These are phyloP conservation scores for Phalera bucephala DNA, from an alignment of 2,888 invertebrate species.

Conservation along the genomic window DNA sequence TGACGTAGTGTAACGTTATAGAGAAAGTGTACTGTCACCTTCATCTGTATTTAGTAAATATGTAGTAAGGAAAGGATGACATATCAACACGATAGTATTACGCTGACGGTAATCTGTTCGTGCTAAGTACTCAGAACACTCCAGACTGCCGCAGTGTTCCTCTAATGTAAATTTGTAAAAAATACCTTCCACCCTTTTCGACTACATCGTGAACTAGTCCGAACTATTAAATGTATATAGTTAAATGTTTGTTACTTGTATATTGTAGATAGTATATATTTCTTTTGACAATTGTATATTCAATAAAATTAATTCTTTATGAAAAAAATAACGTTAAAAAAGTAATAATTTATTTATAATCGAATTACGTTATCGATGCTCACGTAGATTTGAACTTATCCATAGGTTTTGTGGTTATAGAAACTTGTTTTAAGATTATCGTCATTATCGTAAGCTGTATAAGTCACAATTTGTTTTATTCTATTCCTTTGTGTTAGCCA, in stretches of 20 bases:
- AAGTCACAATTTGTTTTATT: conserved; percentile 46
- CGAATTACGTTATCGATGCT: conserved; percentile 64
- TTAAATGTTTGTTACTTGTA: conserved; percentile 83
- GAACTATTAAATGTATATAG: conserved; percentile 80
- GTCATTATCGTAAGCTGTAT: conserved; percentile 62
- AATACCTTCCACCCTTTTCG: conserved; percentile 58
- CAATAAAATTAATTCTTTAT: conserved; percentile 67
- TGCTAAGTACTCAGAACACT: too few relatives aligned
- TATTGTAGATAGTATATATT: conserved; percentile 82
- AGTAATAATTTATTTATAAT: conserved; percentile 68
- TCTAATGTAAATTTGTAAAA: conserved; percentile 71
- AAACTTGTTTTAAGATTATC: conserved; percentile 49
- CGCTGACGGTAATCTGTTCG: too few relatives aligned
- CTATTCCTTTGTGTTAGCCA: conserved; percentile 51
- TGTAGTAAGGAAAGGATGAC: too few relatives aligned
- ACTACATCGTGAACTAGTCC: conserved; percentile 79
- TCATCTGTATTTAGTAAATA: too few relatives aligned
- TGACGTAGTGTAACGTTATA: too few relatives aligned
- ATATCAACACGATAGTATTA: too few relatives aligned
- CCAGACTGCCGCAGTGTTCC: conserved; percentile 52
- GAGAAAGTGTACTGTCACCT: too few relatives aligned
- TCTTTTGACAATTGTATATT: conserved; percentile 78
- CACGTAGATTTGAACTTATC: conserved; percentile 59
- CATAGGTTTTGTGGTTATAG: conserved; percentile 47
- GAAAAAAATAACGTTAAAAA: conserved; percentile 62